Conservation (phyloP, 2,113 vertebrate genomes). For the Henicopernis longicauda region DNA sequence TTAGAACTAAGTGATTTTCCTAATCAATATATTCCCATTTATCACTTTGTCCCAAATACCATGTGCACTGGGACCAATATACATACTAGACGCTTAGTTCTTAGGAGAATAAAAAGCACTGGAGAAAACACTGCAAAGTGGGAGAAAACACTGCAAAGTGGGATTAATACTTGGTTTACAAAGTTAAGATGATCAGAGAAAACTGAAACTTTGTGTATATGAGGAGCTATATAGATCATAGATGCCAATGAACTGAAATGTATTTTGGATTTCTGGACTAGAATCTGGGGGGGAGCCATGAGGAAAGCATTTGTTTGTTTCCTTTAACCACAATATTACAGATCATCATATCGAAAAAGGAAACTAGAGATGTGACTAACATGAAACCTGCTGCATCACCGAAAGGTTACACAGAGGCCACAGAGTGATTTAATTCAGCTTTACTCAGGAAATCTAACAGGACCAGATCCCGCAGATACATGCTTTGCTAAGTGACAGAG, state of each 20-base stretch:
- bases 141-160: neutral
- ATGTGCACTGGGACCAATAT: neutral
- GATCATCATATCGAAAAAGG: neutral
- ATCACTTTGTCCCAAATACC: neutral
- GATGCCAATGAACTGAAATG: neutral
- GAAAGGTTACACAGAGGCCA: neutral
- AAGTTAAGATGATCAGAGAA: neutral
- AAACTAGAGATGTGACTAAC: neutral
- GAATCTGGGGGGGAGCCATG: neutral
- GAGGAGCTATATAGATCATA: neutral
- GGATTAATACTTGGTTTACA: neutral
- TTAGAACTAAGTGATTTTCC: neutral
- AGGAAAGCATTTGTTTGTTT: neutral
- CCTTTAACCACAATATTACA: neutral
- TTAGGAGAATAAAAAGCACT: neutral
- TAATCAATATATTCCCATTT: conserved; percentile 5
- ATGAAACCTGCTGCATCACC: neutral
- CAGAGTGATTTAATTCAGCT: neutral
- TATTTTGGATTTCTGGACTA: neutral
- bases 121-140: neutral
- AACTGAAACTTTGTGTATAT: neutral
- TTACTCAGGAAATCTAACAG: neutral
- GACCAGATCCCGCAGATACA: neutral
- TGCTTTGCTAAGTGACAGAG: neutral
- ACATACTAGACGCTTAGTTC: neutral